Conservation (phyloP, 2,888 invertebrate genomes). For the Agrochola litura region DNA sequence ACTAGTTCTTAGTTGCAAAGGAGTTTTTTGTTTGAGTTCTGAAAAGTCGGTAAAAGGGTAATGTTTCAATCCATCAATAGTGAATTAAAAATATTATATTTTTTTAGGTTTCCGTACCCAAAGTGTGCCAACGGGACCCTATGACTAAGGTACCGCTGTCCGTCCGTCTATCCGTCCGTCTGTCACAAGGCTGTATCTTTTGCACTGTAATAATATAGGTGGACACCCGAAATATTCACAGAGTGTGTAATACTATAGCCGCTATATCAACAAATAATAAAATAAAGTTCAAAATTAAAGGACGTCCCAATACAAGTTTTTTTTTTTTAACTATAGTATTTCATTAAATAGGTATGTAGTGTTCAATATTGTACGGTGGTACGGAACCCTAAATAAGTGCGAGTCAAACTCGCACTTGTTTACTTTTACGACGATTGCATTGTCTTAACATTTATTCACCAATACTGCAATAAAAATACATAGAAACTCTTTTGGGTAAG, state of each 20-base stretch:
- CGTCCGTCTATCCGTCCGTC: no score
- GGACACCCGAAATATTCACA: neutral
- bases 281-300: no score
- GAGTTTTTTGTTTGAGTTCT: conserved; percentile 36
- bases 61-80: conserved; percentile 1
- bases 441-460: neutral
- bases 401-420: no score
- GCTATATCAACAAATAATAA: no score
- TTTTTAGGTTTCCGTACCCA: neutral
- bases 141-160: no score
- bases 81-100: neutral
- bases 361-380: no score
- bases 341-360: no score
- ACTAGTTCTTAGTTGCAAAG: conserved; percentile 38
- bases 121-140: no score
- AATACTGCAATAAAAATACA: neutral
- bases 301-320: no score
- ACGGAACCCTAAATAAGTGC: no score
- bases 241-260: no score
- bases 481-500: neutral
- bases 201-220: neutral
- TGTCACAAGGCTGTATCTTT: neutral
- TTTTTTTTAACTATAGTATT: no score
- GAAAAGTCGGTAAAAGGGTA: conserved; percentile 11
- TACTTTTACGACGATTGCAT: neutral